Conservation (phyloP, 2,113 vertebrate species). For the Isurus oxyrinchus region DNA sequence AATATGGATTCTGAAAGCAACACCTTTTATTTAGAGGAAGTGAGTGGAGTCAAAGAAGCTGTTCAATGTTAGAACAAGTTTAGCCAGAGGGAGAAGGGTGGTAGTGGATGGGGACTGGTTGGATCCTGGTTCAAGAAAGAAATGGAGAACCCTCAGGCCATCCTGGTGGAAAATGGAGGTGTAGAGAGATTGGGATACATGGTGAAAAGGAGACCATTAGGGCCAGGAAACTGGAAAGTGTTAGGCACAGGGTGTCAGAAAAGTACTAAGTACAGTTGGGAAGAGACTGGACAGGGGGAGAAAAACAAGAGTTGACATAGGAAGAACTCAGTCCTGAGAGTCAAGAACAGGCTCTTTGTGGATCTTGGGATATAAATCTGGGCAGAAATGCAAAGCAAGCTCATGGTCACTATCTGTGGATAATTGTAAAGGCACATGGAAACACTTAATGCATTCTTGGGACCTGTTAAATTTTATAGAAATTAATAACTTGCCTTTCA, state of each 20-base stretch:
- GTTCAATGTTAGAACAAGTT: background rate
- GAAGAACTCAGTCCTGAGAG: background rate
- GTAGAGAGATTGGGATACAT: background rate
- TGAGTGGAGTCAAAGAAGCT: background rate
- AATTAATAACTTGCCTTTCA: conserved; percentile 18
- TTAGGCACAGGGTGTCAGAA: background rate
- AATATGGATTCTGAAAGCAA: background rate
- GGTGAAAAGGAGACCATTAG: too few relatives aligned
- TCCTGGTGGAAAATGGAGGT: background rate
- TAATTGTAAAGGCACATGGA: background rate
- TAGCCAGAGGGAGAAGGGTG: background rate
- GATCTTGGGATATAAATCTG: background rate
- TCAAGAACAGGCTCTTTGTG: background rate
- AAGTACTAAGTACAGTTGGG: background rate
- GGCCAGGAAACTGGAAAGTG: background rate
- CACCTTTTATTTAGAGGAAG: background rate
- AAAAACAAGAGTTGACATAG: background rate
- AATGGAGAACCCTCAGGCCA: background rate
- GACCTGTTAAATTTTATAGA: background rate
- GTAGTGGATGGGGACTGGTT: background rate
- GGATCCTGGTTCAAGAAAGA: too few relatives aligned
- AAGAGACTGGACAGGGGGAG: background rate
- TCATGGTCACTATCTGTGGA: background rate
- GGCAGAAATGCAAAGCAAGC: background rate
- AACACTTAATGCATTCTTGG: background rate